A percentile compares a stretch with the other conserved stretches of the same genome.
phyloP scores from a whole-genome alignment of 2,888 invertebrate species.

The Mythimna impura region DNA sequence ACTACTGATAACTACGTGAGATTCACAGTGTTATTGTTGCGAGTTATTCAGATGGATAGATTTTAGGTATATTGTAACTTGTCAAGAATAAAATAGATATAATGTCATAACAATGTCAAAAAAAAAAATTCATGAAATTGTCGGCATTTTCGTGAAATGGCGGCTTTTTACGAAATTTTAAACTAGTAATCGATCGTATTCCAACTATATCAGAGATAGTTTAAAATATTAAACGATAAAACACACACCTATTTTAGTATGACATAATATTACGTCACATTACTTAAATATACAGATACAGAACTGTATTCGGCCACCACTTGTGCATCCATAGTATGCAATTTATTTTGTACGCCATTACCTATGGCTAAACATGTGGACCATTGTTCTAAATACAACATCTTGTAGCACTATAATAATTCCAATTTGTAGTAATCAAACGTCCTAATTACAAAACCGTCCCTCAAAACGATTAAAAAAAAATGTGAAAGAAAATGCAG shows the following conservation, averaged over 20 bases:
- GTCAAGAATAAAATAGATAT: not conserved
- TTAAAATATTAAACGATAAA: too few relatives aligned
- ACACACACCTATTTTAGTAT: too few relatives aligned
- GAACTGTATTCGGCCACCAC: too few relatives aligned
- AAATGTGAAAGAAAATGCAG: not conserved
- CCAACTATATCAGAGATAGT: too few relatives aligned
- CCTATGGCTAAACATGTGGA: too few relatives aligned
- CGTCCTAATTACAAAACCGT: not conserved
- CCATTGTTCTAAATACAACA: too few relatives aligned
- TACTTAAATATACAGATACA: too few relatives aligned
- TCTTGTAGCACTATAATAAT: too few relatives aligned
- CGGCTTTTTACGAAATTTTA: not conserved
- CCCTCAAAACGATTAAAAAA: not conserved
- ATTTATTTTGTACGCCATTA: too few relatives aligned
- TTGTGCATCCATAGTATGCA: too few relatives aligned
- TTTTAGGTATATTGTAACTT: not conserved
- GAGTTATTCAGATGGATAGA: not conserved
- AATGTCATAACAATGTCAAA: not conserved
- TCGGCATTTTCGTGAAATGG: not conserved
- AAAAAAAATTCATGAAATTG: not conserved
- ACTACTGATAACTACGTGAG: constrained; percentile 16
- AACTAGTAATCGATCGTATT: too few relatives aligned
- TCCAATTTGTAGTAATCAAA: not conserved
- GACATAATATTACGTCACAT: too few relatives aligned
- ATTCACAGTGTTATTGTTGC: constrained; percentile 1